phyloP scores from a whole-genome alignment of 1,140 invertebrate genomes.

The Trachelipus rathkii region DNA sequence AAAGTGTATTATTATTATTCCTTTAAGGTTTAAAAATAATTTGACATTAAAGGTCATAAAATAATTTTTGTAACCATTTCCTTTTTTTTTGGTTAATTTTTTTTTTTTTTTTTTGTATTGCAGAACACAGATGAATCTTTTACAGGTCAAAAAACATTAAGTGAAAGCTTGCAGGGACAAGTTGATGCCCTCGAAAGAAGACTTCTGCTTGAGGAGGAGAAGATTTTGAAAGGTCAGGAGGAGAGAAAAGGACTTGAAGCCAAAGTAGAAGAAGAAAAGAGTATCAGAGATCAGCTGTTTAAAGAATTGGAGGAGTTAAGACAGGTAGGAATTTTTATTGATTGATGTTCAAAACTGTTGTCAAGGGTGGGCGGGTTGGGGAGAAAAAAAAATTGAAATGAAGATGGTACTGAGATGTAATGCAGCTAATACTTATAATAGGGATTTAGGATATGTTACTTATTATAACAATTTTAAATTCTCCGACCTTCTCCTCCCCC shows the following conservation, averaged over 20 bases:
- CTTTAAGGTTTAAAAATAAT: too few species aligned
- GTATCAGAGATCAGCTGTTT: slow-evolving; percentile 17
- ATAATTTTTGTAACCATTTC: too few species aligned
- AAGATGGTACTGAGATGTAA: too few species aligned
- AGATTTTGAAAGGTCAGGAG: slow-evolving; percentile 23
- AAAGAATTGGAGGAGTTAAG: slow-evolving; percentile 35
- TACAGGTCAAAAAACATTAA: slow-evolving; percentile 23
- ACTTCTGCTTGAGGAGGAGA: slow-evolving; percentile 25
- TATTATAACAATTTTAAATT: too few species aligned
- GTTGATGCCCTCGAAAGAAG: slow-evolving; percentile 29
- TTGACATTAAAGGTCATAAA: too few species aligned
- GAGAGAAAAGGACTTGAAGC: slow-evolving; percentile 27
- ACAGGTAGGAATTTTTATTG: slow-evolving; percentile 22
- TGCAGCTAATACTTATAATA: too few species aligned
- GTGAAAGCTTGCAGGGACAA: slow-evolving; percentile 28
- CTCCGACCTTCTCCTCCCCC: too few species aligned
- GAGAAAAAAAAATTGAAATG: neutral
- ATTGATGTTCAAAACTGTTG: neutral
- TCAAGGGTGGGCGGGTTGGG: neutral
- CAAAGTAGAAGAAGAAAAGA: slow-evolving; percentile 31
- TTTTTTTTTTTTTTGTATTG: too few species aligned
- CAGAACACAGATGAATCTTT: slow-evolving; percentile 32
- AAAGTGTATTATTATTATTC: too few species aligned
- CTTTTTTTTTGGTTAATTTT: too few species aligned
- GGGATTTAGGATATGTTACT: too few species aligned